Conservation (phyloP, 2,888 invertebrate species). For the Phalera bucephala region DNA sequence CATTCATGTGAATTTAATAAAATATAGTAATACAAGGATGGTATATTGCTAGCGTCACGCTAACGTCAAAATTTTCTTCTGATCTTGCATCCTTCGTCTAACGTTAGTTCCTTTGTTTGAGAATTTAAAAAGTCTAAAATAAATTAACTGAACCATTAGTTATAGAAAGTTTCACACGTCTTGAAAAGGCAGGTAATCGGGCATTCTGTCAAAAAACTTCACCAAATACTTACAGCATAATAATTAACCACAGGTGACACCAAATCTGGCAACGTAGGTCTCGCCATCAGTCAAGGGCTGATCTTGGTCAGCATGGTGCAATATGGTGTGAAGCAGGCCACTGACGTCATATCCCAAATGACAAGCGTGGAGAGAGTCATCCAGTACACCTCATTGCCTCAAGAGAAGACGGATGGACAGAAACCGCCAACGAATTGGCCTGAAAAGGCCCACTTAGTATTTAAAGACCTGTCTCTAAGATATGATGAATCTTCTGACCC, state of each 20-base stretch:
- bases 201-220: too few species aligned
- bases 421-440: constrained; percentile 85
- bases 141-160: too few species aligned
- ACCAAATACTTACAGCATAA: too few species aligned
- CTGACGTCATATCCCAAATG: constrained; percentile 90
- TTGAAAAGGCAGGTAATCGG: too few species aligned
- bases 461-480: constrained; percentile 84
- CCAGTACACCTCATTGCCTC: constrained; percentile 89
- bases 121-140: too few species aligned
- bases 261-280: constrained; percentile 86
- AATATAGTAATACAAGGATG: too few species aligned
- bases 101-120: too few species aligned
- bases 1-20: too few species aligned
- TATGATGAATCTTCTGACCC: constrained; percentile 84
- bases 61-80: too few species aligned
- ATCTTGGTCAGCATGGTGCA: constrained; percentile 91
- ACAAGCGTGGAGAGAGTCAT: constrained; percentile 91
- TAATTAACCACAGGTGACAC: constrained; percentile 75
- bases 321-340: constrained; percentile 90
- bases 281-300: constrained; percentile 88
- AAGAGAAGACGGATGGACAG: constrained; percentile 86
- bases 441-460: constrained; percentile 81
- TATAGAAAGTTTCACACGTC: too few species aligned
- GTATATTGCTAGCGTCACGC: too few species aligned
- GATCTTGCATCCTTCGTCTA: too few species aligned